Conservation (phyloP, 2,888 invertebrate species). For the Holacanthella duospinosa region DNA sequence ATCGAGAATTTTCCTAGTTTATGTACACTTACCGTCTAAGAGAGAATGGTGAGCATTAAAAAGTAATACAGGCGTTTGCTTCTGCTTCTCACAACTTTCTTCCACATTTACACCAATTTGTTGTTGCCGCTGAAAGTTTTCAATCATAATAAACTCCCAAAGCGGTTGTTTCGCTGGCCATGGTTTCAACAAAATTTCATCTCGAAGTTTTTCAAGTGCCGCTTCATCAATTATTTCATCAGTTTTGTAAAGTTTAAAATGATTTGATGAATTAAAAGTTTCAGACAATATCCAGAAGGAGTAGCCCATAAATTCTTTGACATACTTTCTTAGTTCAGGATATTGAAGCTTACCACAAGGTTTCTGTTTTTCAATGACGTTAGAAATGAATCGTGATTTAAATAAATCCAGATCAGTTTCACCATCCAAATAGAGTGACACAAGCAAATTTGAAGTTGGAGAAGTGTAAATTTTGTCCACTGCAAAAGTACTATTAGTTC, state of each 20-base stretch:
- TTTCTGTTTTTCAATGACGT: neutral
- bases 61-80: neutral
- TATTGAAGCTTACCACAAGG: neutral
- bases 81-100: too few species aligned
- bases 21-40: neutral
- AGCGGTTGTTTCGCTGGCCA: neutral
- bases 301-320: neutral
- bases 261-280: neutral
- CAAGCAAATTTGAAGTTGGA: neutral
- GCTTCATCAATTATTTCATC: neutral
- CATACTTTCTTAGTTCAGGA: neutral
- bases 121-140: neutral
- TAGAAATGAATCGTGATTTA: neutral
- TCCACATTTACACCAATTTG: too few species aligned
- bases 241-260: neutral
- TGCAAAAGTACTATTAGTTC: neutral
- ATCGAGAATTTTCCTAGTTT: too few species aligned
- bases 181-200: neutral
- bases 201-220: neutral
- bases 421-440: neutral
- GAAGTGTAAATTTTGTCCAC: neutral
- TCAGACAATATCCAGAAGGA: neutral
- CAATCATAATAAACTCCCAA: neutral
- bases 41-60: neutral
- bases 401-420: neutral